Conservation (phyloP, 2,888 invertebrate species). For the Argynnis bischoffii region DNA sequence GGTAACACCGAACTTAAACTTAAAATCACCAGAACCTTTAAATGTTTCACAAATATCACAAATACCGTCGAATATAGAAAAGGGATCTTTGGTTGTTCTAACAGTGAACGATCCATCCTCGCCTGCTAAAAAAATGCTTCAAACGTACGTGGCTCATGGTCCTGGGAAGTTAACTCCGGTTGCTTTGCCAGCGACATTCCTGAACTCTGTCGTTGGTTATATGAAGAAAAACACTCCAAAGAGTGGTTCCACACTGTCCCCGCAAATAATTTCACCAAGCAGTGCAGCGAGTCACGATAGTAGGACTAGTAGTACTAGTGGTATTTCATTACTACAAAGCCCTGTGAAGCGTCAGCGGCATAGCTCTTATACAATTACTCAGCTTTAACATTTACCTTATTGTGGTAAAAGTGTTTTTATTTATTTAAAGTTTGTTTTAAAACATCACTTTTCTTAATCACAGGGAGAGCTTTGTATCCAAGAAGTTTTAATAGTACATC, state of each 20-base stretch:
- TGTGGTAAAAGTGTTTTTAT: background rate
- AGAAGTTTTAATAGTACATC: too few species aligned
- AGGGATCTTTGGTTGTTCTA: conserved; percentile 69
- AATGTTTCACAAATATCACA: conserved; percentile 46
- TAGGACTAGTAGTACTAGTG: conserved; percentile 50
- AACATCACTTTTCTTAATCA: too few species aligned
- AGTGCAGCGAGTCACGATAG: conserved; percentile 62
- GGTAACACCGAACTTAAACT: conserved; percentile 15
- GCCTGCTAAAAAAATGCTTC: conserved; percentile 71
- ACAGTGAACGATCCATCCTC: conserved; percentile 70
- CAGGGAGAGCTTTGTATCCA: too few species aligned
- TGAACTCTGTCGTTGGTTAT: conserved; percentile 69
- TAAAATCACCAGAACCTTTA: conserved; percentile 41
- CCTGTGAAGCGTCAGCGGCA: conserved; percentile 60
- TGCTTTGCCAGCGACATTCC: conserved; percentile 59
- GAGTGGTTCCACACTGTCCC: conserved; percentile 66
- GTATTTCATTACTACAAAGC: conserved; percentile 51
- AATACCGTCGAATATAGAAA: conserved; percentile 65
- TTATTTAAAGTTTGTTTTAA: conserved; percentile 1
- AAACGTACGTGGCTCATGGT: conserved; percentile 69
- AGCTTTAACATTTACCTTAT: conserved; percentile 48
- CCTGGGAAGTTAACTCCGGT: conserved; percentile 64
- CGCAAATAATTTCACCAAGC: conserved; percentile 61
- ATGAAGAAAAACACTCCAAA: conserved; percentile 67
- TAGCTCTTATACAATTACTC: conserved; percentile 70